These are phyloP conservation scores for Parazoanthus atlanticus DNA, from an alignment of 92 coral and sea anemone species.

Conservation along the genomic window DNA sequence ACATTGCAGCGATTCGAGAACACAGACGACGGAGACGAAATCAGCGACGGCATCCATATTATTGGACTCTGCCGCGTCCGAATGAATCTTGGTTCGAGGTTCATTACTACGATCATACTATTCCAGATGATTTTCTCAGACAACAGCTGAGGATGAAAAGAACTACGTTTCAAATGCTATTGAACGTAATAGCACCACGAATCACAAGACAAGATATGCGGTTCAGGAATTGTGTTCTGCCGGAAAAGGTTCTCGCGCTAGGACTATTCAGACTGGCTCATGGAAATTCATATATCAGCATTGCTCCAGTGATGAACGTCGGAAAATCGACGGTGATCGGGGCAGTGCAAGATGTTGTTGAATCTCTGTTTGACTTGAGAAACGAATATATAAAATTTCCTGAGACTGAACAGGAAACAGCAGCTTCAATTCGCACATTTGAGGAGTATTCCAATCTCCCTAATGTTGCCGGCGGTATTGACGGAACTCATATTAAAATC, in stretches of 20 bases:
- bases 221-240: slow-evolving; percentile 4
- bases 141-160: slow-evolving; percentile 51
- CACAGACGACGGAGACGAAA: slow-evolving; percentile 21
- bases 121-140: slow-evolving; percentile 34
- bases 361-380: background rate
- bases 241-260: background rate
- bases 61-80: slow-evolving; percentile 55
- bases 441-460: background rate
- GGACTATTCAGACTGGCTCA: slow-evolving; percentile 26
- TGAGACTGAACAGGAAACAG: background rate
- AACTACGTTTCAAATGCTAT: slow-evolving; percentile 28
- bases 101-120: slow-evolving; percentile 35
- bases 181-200: slow-evolving; percentile 22
- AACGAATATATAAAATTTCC: background rate
- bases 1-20: slow-evolving; percentile 17
- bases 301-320: background rate
- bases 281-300: slow-evolving; percentile 10
- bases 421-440: background rate
- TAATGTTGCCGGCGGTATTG: slow-evolving; percentile 43
- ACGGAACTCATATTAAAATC: slow-evolving; percentile 10
- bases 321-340: slow-evolving; percentile 10
- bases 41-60: slow-evolving; percentile 17
- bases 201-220: slow-evolving; percentile 1
- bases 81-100: slow-evolving; percentile 51
- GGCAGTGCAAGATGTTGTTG: background rate